phyloP scores from a whole-genome alignment of 2,888 invertebrate genomes.

The Xanthorhoe designata region DNA sequence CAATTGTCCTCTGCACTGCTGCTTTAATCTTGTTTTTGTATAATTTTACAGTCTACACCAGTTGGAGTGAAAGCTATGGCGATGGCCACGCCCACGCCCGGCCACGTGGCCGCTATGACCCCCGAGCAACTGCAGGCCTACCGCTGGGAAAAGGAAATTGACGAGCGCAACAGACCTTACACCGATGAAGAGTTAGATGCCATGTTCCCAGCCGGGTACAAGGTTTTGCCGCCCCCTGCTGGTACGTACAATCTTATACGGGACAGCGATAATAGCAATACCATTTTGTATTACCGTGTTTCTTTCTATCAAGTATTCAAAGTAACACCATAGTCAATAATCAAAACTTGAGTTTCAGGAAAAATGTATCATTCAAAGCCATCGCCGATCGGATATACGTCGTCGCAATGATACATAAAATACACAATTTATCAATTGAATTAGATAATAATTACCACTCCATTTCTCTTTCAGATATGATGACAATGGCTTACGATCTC shows the following conservation, averaged over 20 bases:
- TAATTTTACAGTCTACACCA: constrained; percentile 87
- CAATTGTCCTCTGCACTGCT: not conserved
- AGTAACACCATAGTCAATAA: constrained; percentile 75
- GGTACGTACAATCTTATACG: constrained; percentile 78
- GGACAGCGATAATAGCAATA: constrained; percentile 23
- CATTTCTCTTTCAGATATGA: constrained; percentile 84
- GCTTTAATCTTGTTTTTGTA: constrained; percentile 2
- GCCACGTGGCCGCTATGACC: constrained; percentile 98
- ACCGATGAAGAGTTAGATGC: constrained; percentile 98
- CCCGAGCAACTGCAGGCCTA: constrained; percentile 99
- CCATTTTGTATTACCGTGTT: constrained; percentile 32
- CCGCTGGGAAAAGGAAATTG: constrained; percentile 99
- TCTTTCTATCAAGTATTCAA: constrained; percentile 47
- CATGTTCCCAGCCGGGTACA: constrained; percentile 99
- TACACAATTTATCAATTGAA: constrained; percentile 70
- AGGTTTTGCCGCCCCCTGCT: constrained; percentile 97
- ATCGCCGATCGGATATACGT: constrained; percentile 58
- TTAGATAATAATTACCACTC: constrained; percentile 66
- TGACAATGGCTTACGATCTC: constrained; percentile 76
- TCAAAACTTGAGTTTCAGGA: constrained; percentile 81
- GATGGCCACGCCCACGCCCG: constrained; percentile 98
- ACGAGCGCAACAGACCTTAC: constrained; percentile 98
- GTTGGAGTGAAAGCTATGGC: constrained; percentile 98
- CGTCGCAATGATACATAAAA: constrained; percentile 54
- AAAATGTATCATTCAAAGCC: constrained; percentile 76